A percentile compares a stretch with the other conserved stretches of the same genome.
Evolutionary conservation across 1,140 invertebrate species (phyloP).

Genomic region (Mercenaria mercenaria): DNA sequence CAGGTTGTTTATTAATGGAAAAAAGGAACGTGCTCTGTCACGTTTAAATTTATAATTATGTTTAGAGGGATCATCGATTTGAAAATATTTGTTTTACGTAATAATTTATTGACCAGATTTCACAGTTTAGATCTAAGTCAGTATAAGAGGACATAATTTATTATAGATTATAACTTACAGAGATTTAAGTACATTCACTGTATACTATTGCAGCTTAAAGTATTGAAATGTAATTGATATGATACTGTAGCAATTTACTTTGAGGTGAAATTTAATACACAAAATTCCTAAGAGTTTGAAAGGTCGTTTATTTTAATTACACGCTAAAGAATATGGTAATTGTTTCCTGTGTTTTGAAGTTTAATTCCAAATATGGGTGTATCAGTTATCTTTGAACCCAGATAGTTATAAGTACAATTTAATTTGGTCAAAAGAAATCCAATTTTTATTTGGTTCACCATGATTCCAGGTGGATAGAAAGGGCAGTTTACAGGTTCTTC

Average conservation of each 20-base stretch:
- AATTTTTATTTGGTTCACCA: too few species aligned
- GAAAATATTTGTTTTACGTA: slow-evolving; percentile 37
- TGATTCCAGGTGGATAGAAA: too few species aligned
- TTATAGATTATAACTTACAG: not conserved
- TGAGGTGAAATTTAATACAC: not conserved
- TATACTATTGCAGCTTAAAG: not conserved
- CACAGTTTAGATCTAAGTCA: not conserved
- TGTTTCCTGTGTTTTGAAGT: not conserved
- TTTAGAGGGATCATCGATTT: slow-evolving; percentile 3
- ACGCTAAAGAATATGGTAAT: not conserved
- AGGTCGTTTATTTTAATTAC: slow-evolving; percentile 18
- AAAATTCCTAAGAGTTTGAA: slow-evolving; percentile 21
- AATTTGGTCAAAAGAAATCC: too few species aligned
- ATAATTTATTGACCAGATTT: not conserved
- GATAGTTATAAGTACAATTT: too few species aligned
- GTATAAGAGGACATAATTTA: not conserved
- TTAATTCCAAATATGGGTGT: too few species aligned
- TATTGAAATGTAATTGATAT: not conserved
- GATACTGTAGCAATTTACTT: slow-evolving; percentile 5
- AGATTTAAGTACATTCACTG: not conserved
- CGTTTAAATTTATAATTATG: not conserved
- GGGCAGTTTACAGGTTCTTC: too few species aligned
- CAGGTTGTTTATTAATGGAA: not conserved
- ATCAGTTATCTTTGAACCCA: too few species aligned
- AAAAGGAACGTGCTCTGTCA: not conserved